Percentiles rank a stretch among this genome's conserved stretches.
Conservation (phyloP, 2,113 vertebrate genomes). For the Equus quagga region DNA sequence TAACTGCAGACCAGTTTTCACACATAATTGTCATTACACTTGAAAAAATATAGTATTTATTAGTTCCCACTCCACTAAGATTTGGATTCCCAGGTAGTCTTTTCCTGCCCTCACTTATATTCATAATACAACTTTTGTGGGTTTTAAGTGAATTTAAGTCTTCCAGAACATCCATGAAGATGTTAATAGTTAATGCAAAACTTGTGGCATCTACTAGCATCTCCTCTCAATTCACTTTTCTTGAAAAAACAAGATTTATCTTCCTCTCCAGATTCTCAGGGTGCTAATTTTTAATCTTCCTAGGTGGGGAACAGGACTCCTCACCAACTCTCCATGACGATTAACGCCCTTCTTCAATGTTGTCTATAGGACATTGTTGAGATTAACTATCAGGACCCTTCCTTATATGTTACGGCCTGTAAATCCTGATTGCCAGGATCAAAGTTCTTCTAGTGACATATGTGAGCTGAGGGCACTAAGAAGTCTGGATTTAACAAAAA, state of each 20-base stretch:
- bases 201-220: neutral
- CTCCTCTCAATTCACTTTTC: slow-evolving; percentile 26
- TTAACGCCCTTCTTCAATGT: neutral
- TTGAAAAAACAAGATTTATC: slow-evolving; percentile 1
- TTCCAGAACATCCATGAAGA: slow-evolving; percentile 10
- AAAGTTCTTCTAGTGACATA: neutral
- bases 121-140: slow-evolving; percentile 33
- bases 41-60: neutral
- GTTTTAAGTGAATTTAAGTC: neutral
- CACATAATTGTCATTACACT: slow-evolving; percentile 17
- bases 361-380: neutral
- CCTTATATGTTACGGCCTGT: neutral
- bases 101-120: slow-evolving; percentile 29
- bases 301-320: neutral
- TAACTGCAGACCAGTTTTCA: slow-evolving; percentile 25
- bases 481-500: slow-evolving; percentile 37
- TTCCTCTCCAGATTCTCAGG: slow-evolving; percentile 24
- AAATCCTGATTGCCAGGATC: neutral
- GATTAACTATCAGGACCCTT: neutral
- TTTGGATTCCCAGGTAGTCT: neutral
- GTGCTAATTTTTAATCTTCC: slow-evolving; percentile 3
- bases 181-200: neutral
- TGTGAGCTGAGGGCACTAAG: neutral
- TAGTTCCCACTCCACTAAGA: neutral
- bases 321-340: neutral